Evolutionary conservation across 2,888 invertebrate genomes (phyloP).

Genomic region (Dermolepida albohirtum): DNA sequence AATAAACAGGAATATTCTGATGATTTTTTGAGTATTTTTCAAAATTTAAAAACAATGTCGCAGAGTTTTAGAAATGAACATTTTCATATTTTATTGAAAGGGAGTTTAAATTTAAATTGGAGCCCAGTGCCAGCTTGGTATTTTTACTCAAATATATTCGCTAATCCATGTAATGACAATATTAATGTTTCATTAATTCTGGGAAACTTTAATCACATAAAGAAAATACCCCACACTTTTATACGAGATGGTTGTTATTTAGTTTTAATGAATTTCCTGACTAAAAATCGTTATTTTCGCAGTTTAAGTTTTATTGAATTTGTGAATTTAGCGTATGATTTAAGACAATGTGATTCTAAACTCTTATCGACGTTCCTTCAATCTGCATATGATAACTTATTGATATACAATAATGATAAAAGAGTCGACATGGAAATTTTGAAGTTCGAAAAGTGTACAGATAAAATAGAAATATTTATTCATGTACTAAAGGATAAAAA

Average conservation of each 20-base stretch:
- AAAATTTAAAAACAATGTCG: constrained; percentile 48
- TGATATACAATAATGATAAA: neutral
- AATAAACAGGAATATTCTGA: constrained; percentile 52
- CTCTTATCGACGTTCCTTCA: constrained; percentile 10
- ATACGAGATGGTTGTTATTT: constrained; percentile 52
- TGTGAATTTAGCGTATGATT: constrained; percentile 7
- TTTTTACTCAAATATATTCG: constrained; percentile 48
- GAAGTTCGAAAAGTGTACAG: neutral
- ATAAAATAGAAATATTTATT: constrained; percentile 16
- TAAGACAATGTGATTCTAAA: constrained; percentile 18
- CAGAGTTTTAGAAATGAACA: constrained; percentile 45
- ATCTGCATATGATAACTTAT: neutral
- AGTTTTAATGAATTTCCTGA: constrained; percentile 42
- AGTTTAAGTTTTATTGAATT: constrained; percentile 3
- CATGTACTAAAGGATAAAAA: neutral
- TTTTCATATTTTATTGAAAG: constrained; percentile 49
- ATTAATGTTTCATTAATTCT: constrained; percentile 41
- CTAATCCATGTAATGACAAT: constrained; percentile 23
- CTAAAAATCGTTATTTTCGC: constrained; percentile 17
- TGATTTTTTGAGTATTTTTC: constrained; percentile 44
- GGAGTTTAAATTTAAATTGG: constrained; percentile 51
- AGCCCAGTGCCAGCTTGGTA: constrained; percentile 54
- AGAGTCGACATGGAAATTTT: neutral
- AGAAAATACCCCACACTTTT: constrained; percentile 52
- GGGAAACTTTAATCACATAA: constrained; percentile 45